These are phyloP conservation scores for Andrena cerasifolii DNA, from an alignment of 1,140 invertebrate genomes.

Conservation along the genomic window DNA sequence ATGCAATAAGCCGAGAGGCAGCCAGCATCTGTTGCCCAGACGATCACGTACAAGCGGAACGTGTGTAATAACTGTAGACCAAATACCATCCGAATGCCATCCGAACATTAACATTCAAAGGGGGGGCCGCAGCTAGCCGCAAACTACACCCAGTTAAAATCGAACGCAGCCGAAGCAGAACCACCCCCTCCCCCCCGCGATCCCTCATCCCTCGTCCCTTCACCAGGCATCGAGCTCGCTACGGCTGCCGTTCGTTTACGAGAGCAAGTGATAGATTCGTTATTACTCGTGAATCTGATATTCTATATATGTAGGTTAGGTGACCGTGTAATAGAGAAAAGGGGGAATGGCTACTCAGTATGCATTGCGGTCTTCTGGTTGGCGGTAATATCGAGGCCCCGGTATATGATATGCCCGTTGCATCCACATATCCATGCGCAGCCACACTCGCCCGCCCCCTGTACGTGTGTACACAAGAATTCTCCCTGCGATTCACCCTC, in stretches of 20 bases:
- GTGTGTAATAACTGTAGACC: not conserved
- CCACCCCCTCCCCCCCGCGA: not conserved
- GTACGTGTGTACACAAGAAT: constrained; percentile 42
- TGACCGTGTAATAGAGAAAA: constrained; percentile 78
- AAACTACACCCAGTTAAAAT: not conserved
- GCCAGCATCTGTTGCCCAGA: not conserved
- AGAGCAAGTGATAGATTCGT: constrained; percentile 75
- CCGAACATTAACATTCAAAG: constrained; percentile 35
- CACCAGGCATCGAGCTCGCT: not conserved
- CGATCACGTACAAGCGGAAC: constrained; percentile 7
- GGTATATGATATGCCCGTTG: constrained; percentile 73
- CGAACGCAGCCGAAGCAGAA: not conserved
- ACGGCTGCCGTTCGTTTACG: constrained; percentile 44
- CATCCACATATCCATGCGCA: constrained; percentile 45
- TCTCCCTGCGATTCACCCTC: not conserved
- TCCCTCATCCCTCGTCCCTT: not conserved
- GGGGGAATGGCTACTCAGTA: constrained; percentile 78
- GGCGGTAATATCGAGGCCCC: constrained; percentile 72
- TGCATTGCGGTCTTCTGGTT: constrained; percentile 79
- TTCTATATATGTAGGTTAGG: constrained; percentile 75
- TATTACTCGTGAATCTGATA: constrained; percentile 76
- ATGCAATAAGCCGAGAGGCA: not conserved
- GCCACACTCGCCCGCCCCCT: constrained; percentile 23
- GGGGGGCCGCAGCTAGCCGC: not conserved
- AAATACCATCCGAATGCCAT: not conserved